These are phyloP conservation scores for Ceratoteleas bidentatus DNA, from an alignment of 1,140 invertebrate species.

Conservation along the genomic window DNA sequence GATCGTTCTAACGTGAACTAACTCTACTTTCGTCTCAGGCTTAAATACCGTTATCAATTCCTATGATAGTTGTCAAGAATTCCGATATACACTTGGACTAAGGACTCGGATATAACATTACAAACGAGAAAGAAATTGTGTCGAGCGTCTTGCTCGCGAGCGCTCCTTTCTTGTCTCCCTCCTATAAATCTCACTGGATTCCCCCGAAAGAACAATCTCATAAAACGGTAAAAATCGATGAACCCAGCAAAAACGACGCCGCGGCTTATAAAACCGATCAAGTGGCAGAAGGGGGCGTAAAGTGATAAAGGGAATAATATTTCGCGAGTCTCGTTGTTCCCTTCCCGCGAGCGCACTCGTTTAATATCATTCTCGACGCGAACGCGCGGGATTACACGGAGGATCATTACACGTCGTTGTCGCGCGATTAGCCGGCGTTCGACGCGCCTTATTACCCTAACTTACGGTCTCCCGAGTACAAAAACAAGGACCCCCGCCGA, in stretches of 20 bases:
- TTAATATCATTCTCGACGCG: constrained; percentile 38
- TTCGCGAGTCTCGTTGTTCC: constrained; percentile 17
- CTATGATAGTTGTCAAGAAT: constrained; percentile 15
- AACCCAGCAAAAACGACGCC: constrained; percentile 50
- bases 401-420: constrained; percentile 39
- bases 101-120: constrained; percentile 12
- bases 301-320: constrained; percentile 58
- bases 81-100: constrained; percentile 10
- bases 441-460: constrained; percentile 19
- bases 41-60: constrained; percentile 15
- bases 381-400: constrained; percentile 38
- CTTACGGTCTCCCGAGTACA: constrained; percentile 12
- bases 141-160: constrained; percentile 21
- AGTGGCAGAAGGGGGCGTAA: constrained; percentile 41
- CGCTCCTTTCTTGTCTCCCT: constrained; percentile 35
- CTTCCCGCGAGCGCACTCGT: constrained; percentile 34
- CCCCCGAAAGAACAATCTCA: constrained; percentile 47
- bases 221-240: constrained; percentile 54
- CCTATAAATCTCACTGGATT: constrained; percentile 48
- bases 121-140: constrained; percentile 29
- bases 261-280: constrained; percentile 50
- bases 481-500: constrained; percentile 2
- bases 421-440: constrained; percentile 28
- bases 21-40: background rate
- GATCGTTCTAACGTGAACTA: constrained; percentile 10